Conservation (phyloP, 2,113 vertebrate genomes). For the Cyphomyrus plagiostoma region DNA sequence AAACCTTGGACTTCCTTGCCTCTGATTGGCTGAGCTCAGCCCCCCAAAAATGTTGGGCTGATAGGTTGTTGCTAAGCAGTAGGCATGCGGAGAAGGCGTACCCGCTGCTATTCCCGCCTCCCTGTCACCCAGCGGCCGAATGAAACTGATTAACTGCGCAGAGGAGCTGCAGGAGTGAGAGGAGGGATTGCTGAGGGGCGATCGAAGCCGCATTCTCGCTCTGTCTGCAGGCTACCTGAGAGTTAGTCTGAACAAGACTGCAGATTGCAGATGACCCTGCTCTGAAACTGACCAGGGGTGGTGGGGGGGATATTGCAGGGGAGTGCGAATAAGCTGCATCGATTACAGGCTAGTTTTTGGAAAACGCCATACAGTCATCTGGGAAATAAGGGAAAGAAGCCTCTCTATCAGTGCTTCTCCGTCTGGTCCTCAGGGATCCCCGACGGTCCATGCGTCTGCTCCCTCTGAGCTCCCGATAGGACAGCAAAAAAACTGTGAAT, state of each 20-base stretch:
- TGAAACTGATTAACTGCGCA: neutral
- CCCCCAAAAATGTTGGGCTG: conserved; percentile 55
- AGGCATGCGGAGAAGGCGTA: conserved; percentile 44
- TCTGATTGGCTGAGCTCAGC: conserved; percentile 48
- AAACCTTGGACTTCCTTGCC: conserved; percentile 29
- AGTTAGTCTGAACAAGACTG: neutral
- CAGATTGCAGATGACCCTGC: neutral
- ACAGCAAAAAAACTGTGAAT: neutral
- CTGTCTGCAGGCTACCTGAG: neutral
- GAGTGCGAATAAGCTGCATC: neutral
- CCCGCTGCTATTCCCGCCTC: conserved; percentile 30
- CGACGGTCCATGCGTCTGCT: neutral
- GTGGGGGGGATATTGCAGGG: neutral
- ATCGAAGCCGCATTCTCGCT: neutral
- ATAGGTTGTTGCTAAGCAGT: conserved; percentile 70
- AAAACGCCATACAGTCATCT: neutral
- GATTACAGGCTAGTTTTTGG: neutral
- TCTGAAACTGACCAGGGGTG: neutral
- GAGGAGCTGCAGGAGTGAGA: neutral
- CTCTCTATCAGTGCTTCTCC: neutral
- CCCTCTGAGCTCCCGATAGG: neutral
- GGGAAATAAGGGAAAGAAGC: neutral
- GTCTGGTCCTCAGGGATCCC: neutral
- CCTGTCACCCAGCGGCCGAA: neutral
- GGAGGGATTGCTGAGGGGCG: neutral